Base-by-base conservation (phyloP, 2,113 vertebrate species). In the Tretioscincus oriximinensis region DNA sequence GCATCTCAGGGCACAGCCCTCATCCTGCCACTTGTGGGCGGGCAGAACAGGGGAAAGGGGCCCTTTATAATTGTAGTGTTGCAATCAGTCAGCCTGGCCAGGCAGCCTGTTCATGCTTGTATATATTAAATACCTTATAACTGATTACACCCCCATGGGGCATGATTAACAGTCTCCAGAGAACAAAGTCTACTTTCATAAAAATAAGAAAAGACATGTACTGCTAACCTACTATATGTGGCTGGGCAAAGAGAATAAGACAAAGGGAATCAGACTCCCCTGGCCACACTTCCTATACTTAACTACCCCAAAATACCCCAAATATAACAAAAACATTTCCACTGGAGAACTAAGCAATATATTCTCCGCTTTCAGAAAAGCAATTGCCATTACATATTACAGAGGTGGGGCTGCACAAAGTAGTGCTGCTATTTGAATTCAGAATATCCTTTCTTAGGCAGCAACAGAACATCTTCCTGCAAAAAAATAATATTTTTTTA, bases 131-230 rank as follows among this genome's bases (percentile, higher is more conserved):
- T 95, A 95, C 93, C 92, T 95, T 95, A 93, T 93, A 95, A 92
- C 93, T 94, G 94, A 94, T 94, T 94, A 95, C 89, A 94, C 90
- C 93, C 95, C 93, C 95, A 95, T 93, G 86, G 95, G 95, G 95
- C 95, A 96, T 88, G 93, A 95, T 95, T 95, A 94, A 92, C 90
- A 94, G 93, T 88, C 93, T 95, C 89, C 86, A 92, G 91, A 96
- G 93, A 96, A 96, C 95, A 96, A 96, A 95, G 94, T 96, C 92
- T 92, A 94, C 94, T 94, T 95, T 95, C 93, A 95, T 91, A 89
- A 94, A 92, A 93, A 95, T 93, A 90, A 93, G 92, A 92, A 94
- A 90, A 93, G 47, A 94, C 95, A 94, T 47, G 88, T 94, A 94
- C 87, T 90, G 89, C 77, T 84, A 92, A 91, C 87, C 92, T 93